Conservation (phyloP, 2,797 vertebrate genomes). For the Enteromius treurensis region DNA sequence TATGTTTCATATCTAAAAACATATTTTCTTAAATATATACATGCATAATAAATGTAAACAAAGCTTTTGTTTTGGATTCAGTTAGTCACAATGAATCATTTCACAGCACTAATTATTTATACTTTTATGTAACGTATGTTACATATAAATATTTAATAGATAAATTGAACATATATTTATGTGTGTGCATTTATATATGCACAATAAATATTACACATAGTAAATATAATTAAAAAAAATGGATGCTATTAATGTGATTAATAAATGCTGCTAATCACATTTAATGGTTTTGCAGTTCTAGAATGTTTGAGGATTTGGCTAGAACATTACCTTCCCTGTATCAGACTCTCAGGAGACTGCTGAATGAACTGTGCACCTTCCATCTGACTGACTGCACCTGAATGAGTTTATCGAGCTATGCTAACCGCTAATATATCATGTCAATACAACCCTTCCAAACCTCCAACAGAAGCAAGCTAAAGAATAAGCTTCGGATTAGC, state of each 20-base stretch:
- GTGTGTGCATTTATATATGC: too few relatives aligned
- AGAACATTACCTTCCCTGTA: neutral
- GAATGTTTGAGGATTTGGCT: neutral
- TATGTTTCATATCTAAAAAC: too few relatives aligned
- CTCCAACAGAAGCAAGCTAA: neutral
- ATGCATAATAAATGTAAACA: too few relatives aligned
- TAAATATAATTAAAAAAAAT: neutral
- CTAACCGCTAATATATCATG: constrained; percentile 21
- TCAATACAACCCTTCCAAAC: constrained; percentile 14
- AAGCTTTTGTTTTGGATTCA: too few relatives aligned
- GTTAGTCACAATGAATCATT: too few relatives aligned
- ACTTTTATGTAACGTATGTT: too few relatives aligned
- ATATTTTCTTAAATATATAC: too few relatives aligned
- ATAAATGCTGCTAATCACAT: neutral
- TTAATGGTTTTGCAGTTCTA: neutral
- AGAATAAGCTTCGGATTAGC: neutral
- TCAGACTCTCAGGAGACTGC: neutral
- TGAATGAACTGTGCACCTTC: constrained; percentile 14
- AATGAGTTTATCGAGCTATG: constrained; percentile 13
- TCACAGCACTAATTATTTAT: too few relatives aligned
- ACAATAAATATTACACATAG: too few relatives aligned
- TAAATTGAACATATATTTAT: too few relatives aligned
- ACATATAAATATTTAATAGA: too few relatives aligned
- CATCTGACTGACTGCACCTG: constrained; percentile 28
- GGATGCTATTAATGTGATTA: too few relatives aligned